Percentiles rank a stretch among this genome's conserved stretches.
phyloP scores from a whole-genome alignment of 2,113 vertebrate genomes.

The Colaptes auratus region DNA sequence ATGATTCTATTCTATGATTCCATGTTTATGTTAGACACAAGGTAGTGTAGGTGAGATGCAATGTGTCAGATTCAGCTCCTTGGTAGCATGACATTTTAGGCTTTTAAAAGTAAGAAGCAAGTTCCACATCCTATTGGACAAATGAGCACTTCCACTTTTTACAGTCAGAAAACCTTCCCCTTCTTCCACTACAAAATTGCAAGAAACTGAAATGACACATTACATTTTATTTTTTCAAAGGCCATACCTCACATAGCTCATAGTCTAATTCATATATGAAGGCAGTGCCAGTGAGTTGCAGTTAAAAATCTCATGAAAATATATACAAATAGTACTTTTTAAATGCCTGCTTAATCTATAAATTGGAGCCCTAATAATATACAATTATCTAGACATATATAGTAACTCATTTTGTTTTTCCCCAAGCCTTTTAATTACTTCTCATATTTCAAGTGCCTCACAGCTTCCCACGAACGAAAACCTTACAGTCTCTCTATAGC shows the following conservation, averaged over 20 bases:
- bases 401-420: background rate
- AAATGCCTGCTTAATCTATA: background rate
- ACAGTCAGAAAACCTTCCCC: background rate
- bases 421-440: background rate
- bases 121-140: background rate
- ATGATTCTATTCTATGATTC: too few species aligned
- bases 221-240: background rate
- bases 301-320: background rate
- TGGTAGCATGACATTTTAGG: background rate
- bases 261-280: background rate
- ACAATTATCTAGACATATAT: background rate
- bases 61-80: background rate
- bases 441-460: background rate
- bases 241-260: background rate
- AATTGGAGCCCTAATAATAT: background rate
- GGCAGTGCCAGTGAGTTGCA: background rate
- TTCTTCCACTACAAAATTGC: background rate
- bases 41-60: background rate
- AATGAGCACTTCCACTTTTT: background rate
- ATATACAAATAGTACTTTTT: background rate
- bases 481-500: background rate
- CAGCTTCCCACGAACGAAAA: background rate
- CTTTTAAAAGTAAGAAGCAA: background rate
- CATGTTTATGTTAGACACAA: background rate
- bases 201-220: background rate